Evolutionary conservation across 2,888 invertebrate genomes (phyloP), one percentile per base, ranked within the genome.

Genomic region (Xanthia togata): DNA sequence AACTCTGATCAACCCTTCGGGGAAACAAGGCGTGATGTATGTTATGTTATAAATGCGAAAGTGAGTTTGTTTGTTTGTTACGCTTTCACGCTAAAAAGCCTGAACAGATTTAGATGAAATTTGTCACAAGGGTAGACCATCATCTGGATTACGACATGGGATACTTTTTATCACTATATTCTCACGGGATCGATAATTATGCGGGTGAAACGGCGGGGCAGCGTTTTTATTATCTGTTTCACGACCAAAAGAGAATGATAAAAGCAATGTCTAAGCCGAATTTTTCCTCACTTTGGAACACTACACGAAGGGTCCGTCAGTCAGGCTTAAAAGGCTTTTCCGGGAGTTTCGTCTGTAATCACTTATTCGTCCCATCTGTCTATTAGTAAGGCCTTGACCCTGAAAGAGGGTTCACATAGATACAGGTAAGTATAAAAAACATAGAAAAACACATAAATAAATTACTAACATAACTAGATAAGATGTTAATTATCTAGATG

Each of bases 291-390:
- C 70, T 74, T 71, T 64, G 55, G 41, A 26, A 62, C 44, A 59
- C 35, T 35, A 60, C 64, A 53, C 23, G 68, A 60, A 70, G 55
- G 67, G 81, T 73, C 68, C 76, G 81, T 76, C 85, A 76, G 80
- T 71, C 70, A 79, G 38, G 70, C 63, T 82, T 79, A 83, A 59
- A 70, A 14, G 62, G 73, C 57, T 83, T 83, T 83, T 71, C 68
- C 64, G 70, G 59, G 70, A 55, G 14, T 69, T 84, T 35, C 44
- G 31, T 14, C 59, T 26, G 53, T 83, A 79, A 82, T 80, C 80
- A 74, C 80, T 83, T 81, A 79, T 71, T 76, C 65, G 55, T 79
- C 73, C 68, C 55, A 79, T 84, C 67, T 69, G 63, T 82, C 70
- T 71, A 63, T 73, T 47, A 79, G 35, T 31, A 59, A 35, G 20